Evolutionary conservation across 1,140 invertebrate genomes (phyloP), one percentile per base, ranked within the genome.

Genomic region (Thaumatotibia leucotreta): DNA sequence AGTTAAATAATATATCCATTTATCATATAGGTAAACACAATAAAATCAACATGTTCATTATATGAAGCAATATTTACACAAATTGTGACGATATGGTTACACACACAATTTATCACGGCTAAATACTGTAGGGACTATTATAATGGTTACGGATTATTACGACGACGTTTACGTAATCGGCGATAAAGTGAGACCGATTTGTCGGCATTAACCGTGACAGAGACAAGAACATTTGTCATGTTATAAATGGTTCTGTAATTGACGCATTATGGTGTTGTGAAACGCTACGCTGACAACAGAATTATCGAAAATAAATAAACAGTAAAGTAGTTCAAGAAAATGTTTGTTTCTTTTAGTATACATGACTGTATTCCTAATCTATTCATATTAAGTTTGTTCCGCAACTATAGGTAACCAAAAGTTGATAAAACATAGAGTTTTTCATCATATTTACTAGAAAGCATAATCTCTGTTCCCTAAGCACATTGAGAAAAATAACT

Each of bases 61-160:
- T 8, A 3, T 45, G 17, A 45, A 9, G 39, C 39, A 45, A 45
- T 45, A 45, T 45, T 45, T 45, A 20, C 14, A 8, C 0, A 45
- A 4, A 45, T 17, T 20, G 4, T 45, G 17, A 45, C 39, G 52
- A 58, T 29, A 39, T 39, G 33, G 10, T 10, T 2, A n/a, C 33
- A n/a, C n/a, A 58, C 24, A 58, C 52, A 29, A 58, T 58, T 29
- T 58, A 58, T 58, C 52, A 58, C 24, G n/a, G 14, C 23, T n/a
- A 58, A 58, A 29, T 8, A 27, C 17, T 27, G 39, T 45, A 45
- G 39, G 39, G 8, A 45, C 35, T 39, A 14, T 39, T 45, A 45
- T 31, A 58, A 58, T 58, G 6, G 52, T 27, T 27, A 58, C 52
- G 3, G 52, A 58, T 58, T 58, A 29, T 58, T 27, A 58, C 23